Percentiles rank a stretch among this genome's conserved stretches.
phyloP scores from a whole-genome alignment of 2,113 vertebrate species.

The Hydropotes inermis region DNA sequence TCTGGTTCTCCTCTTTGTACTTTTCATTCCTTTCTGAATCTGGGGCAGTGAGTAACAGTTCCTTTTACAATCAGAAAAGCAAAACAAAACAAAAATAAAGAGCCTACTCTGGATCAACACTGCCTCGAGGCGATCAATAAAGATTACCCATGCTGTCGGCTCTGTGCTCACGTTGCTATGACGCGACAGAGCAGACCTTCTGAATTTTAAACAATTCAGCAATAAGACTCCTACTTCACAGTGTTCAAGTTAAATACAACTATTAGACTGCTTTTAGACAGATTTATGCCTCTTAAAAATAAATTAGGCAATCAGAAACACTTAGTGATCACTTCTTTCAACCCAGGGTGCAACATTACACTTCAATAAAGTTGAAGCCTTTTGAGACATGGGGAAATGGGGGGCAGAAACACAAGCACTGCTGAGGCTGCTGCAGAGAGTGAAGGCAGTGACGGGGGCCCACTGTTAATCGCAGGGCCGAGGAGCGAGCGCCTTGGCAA shows the following conservation, averaged over 20 bases:
- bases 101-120: neutral
- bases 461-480: neutral
- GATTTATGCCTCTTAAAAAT: slow-evolving; percentile 45
- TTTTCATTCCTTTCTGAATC: neutral
- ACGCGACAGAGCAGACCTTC: neutral
- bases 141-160: neutral
- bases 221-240: neutral
- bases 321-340: slow-evolving; percentile 43
- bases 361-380: slow-evolving; percentile 30
- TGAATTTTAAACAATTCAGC: slow-evolving; percentile 27
- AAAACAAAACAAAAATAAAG: slow-evolving; percentile 14
- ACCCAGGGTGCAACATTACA: slow-evolving; percentile 40
- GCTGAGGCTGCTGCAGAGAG: neutral
- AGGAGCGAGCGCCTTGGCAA: neutral
- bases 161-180: neutral
- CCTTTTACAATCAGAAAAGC: slow-evolving; percentile 33
- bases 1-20: neutral
- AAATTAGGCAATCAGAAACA: slow-evolving; percentile 61
- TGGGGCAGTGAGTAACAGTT: neutral
- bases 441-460: neutral
- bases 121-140: neutral
- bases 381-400: neutral
- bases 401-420: neutral
- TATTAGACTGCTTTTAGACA: slow-evolving; percentile 53
- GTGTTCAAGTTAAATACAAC: slow-evolving; percentile 46